Percentiles rank a stretch among this genome's conserved stretches.
Evolutionary conservation across 2,113 vertebrate species (phyloP).

Genomic region (Taxidea taxus): DNA sequence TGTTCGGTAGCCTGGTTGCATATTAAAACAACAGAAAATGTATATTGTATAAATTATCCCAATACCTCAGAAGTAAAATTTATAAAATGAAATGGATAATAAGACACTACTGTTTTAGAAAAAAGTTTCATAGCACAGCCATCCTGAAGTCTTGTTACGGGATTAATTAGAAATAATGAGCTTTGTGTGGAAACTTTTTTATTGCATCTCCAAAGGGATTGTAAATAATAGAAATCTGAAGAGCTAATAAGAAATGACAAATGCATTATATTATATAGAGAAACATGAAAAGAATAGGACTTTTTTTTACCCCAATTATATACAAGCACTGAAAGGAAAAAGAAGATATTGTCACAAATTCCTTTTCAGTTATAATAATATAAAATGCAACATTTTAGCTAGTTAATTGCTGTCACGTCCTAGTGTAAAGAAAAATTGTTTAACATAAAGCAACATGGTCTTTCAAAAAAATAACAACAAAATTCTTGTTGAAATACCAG

Average conservation of each 20-base stretch:
- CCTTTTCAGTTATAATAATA: conserved; percentile 61
- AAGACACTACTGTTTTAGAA: conserved; percentile 49
- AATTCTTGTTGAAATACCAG: background rate
- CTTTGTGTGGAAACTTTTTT: conserved; percentile 68
- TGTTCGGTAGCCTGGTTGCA: background rate
- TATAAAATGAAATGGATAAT: conserved; percentile 50
- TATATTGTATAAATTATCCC: conserved; percentile 19
- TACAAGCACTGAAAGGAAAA: conserved; percentile 34
- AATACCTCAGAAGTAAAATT: conserved; percentile 53
- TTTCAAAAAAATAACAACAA: conserved; percentile 41
- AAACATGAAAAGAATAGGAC: conserved; percentile 34
- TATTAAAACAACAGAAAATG: conserved; percentile 39
- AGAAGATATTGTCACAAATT: conserved; percentile 35
- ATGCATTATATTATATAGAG: conserved; percentile 63
- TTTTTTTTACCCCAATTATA: conserved; percentile 9
- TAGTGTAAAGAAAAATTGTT: conserved; percentile 54
- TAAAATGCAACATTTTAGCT: conserved; percentile 48
- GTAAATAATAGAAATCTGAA: conserved; percentile 73
- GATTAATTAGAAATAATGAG: conserved; percentile 75
- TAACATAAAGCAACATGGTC: conserved; percentile 12
- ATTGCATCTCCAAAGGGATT: conserved; percentile 62
- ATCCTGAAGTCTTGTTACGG: conserved; percentile 53
- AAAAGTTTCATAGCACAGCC: conserved; percentile 8
- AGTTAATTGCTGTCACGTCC: conserved; percentile 53
- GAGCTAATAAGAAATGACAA: conserved; percentile 75